Base-by-base conservation (phyloP, 2,888 invertebrate genomes). In the Cyaniris semiargus region DNA sequence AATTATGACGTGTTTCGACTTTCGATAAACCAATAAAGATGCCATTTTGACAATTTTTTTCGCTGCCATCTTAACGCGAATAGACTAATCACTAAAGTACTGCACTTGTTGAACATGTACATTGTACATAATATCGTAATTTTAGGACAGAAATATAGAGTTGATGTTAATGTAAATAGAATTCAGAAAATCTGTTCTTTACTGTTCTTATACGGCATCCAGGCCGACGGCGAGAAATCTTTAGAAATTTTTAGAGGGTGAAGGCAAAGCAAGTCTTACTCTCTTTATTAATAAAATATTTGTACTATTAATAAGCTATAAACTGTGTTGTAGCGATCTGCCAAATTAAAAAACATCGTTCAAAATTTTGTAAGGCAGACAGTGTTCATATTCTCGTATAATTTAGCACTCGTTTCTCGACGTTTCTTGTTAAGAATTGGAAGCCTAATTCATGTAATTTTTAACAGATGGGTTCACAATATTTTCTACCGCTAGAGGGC, bases 81-180 rank as follows among this genome's bases (percentile, higher is more conserved):
- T 31, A 31, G 27, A 27, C 66, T 27, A n/a, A n/a, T n/a, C n/a
- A n/a, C n/a, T n/a, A 5, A 15, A 23, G 13, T 23, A 66, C 66
- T 66, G 66, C 66, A 27, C 66, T 66, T 31, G 66, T 31, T 66
- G 27, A 15, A 27, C 6, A 27, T 66, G 66, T 66, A 66, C 66
- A 31, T 66, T 66, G 27, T 66, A 66, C 27, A 66, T 66, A 66
- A 15, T 66, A 66, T 31, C 0, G 13, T 31, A 66, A 31, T 66
- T 15, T 66, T 66, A 66, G 6, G 6, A 31, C 66, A 66, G 21
- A 66, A n/a, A 66, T 15, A 18, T 3, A 66, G 66, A 66, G 15
- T 66, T 31, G 27, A 66, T 31, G 27, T 66, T 31, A 60, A 60
- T 66, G 66, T 66, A 66, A 15, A 66, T 66, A 31, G 27, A 66